These are phyloP conservation scores for Paramormyrops hopkinsi DNA, from an alignment of 2,797 vertebrate species.

Conservation along the genomic window DNA sequence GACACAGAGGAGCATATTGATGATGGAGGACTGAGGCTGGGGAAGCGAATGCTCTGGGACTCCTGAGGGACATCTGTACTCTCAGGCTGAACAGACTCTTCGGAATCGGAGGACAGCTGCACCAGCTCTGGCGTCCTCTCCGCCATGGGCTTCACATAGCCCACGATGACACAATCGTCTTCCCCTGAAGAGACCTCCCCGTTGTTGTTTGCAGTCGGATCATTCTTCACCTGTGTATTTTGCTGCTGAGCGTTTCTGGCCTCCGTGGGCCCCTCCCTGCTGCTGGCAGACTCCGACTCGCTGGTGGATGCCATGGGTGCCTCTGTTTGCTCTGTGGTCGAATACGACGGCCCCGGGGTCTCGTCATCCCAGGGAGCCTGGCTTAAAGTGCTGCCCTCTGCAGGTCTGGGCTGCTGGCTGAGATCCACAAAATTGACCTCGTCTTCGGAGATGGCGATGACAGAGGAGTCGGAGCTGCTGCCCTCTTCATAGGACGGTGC, in stretches of 20 bases:
- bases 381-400: slow-evolving; percentile 44
- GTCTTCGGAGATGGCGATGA: slow-evolving; percentile 84
- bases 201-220: slow-evolving; percentile 34
- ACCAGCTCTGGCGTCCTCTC: slow-evolving; percentile 86
- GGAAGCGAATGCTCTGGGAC: slow-evolving; percentile 47
- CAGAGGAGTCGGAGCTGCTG: slow-evolving; percentile 66
- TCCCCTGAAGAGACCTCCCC: slow-evolving; percentile 49
- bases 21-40: slow-evolving; percentile 52
- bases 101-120: slow-evolving; percentile 80
- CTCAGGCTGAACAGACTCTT: slow-evolving; percentile 60
- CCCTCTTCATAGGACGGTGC: slow-evolving; percentile 61
- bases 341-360: slow-evolving; percentile 83
- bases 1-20: slow-evolving; percentile 29
- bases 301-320: slow-evolving; percentile 52
- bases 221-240: slow-evolving; percentile 36
- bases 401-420: slow-evolving; percentile 32
- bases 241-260: slow-evolving; percentile 36
- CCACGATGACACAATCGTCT: slow-evolving; percentile 80
- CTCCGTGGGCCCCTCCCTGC: slow-evolving; percentile 52
- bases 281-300: slow-evolving; percentile 49
- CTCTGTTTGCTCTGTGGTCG: slow-evolving; percentile 61
- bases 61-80: slow-evolving; percentile 44
- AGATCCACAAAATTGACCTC: slow-evolving; percentile 50
- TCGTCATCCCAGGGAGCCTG: slow-evolving; percentile 81
- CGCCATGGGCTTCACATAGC: slow-evolving; percentile 82